Conservation (phyloP, 2,797 vertebrate genomes). For the Aldrovandia affinis region DNA sequence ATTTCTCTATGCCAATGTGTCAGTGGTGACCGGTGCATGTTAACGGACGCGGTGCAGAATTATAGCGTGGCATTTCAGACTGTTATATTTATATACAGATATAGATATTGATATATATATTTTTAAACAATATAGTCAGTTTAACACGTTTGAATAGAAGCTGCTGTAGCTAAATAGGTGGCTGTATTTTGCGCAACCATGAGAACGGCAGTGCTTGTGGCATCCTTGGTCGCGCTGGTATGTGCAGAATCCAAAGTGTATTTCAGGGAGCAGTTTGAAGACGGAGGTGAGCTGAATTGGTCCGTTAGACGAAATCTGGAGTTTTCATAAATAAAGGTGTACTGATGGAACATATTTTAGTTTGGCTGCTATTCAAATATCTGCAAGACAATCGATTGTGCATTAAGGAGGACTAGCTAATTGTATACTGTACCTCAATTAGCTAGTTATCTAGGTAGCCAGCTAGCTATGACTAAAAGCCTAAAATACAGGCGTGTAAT, state of each 20-base stretch:
- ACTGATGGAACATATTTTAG: background rate
- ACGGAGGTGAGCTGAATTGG: conserved; percentile 74
- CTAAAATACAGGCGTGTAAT: background rate
- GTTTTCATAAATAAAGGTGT: too few species aligned
- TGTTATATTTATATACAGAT: conserved; percentile 40
- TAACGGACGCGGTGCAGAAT: conserved; percentile 15
- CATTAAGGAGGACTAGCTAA: background rate
- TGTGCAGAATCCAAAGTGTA: conserved; percentile 73
- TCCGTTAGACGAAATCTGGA: background rate
- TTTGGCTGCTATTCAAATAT: background rate
- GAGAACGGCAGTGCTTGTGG: conserved; percentile 69
- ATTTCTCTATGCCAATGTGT: conserved; percentile 38
- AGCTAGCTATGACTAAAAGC: background rate
- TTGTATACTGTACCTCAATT: background rate
- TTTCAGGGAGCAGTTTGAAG: conserved; percentile 84
- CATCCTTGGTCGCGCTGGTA: conserved; percentile 63
- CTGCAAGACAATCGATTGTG: background rate
- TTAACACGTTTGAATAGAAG: background rate
- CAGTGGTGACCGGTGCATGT: conserved; percentile 9
- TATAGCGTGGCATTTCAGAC: background rate
- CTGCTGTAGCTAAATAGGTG: background rate
- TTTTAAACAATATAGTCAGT: background rate
- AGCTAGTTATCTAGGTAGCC: background rate
- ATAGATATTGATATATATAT: background rate
- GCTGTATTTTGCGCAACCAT: conserved; percentile 51